phyloP scores from a whole-genome alignment of 2,888 invertebrate species.

The Fragum whitleyi region DNA sequence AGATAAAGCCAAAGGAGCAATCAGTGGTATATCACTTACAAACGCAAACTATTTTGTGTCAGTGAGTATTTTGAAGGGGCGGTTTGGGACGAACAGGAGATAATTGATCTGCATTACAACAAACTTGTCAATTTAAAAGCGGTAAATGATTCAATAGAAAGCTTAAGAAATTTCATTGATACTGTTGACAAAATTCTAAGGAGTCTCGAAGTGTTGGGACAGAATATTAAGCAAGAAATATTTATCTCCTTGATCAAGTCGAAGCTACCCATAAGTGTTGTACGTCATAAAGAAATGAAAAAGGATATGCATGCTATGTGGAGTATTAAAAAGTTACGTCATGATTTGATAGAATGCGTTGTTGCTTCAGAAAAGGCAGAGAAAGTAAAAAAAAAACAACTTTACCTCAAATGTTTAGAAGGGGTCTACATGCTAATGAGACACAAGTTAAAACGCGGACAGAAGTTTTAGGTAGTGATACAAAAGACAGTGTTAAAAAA shows the following conservation, averaged over 20 bases:
- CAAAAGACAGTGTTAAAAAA: neutral
- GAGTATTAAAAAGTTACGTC: slow-evolving; percentile 30
- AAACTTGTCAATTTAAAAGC: slow-evolving; percentile 38
- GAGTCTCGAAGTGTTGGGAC: slow-evolving; percentile 32
- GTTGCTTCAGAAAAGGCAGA: slow-evolving; percentile 34
- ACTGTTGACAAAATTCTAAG: slow-evolving; percentile 31
- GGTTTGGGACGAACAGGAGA: slow-evolving; percentile 42
- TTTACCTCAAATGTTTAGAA: neutral
- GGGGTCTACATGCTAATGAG: neutral
- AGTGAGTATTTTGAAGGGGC: slow-evolving; percentile 34
- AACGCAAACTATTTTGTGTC: slow-evolving; percentile 45
- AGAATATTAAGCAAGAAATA: slow-evolving; percentile 34
- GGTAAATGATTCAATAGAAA: slow-evolving; percentile 24
- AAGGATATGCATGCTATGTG: slow-evolving; percentile 30
- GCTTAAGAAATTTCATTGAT: slow-evolving; percentile 30
- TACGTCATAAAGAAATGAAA: slow-evolving; percentile 28
- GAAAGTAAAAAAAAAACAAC: slow-evolving; percentile 16
- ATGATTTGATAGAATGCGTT: slow-evolving; percentile 30
- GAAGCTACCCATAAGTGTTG: slow-evolving; percentile 33
- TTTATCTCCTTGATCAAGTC: slow-evolving; percentile 41
- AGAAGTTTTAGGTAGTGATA: neutral
- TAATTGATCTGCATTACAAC: slow-evolving; percentile 41
- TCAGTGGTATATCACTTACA: slow-evolving; percentile 33
- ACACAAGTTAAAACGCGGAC: neutral
- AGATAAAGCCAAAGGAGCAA: slow-evolving; percentile 38